These are phyloP conservation scores for Galerucella calmariensis DNA, from an alignment of 2,888 invertebrate genomes.

Conservation along the genomic window DNA sequence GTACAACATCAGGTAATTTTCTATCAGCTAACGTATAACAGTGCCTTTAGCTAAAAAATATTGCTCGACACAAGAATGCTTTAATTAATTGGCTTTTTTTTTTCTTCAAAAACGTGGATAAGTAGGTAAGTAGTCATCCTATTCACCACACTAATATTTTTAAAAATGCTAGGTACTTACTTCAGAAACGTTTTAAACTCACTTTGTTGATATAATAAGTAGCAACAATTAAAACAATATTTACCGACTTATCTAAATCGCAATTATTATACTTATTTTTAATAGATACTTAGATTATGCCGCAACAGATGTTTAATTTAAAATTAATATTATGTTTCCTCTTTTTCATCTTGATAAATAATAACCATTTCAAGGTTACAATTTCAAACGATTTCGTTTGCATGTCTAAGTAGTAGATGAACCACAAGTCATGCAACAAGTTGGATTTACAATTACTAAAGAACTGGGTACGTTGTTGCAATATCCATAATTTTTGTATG, in stretches of 20 bases:
- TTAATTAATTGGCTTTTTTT: too few species aligned
- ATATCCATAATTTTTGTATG: not conserved
- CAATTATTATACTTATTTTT: not conserved
- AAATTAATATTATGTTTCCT: not conserved
- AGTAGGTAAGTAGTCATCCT: not conserved
- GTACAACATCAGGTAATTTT: constrained; percentile 14
- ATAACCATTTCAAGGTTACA: constrained; percentile 15
- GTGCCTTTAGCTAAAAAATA: not conserved
- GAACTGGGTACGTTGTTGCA: constrained; percentile 4
- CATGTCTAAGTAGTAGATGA: constrained; percentile 16
- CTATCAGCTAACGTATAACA: not conserved
- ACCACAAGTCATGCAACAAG: constrained; percentile 19
- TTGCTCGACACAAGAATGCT: not conserved
- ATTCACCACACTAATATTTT: not conserved
- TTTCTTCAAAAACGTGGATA: too few species aligned
- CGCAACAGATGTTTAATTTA: not conserved
- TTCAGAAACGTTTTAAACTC: not conserved
- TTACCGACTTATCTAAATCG: too few species aligned
- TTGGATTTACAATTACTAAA: constrained; percentile 8
- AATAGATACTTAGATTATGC: not conserved
- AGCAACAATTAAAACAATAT: not conserved
- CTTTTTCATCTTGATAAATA: constrained; percentile 9
- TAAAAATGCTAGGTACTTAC: not conserved
- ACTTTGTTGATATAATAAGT: not conserved
- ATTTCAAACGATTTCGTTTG: constrained; percentile 6